A percentile compares a stretch with the other conserved stretches of the same genome.
Evolutionary conservation across 2,113 vertebrate genomes (phyloP).

Genomic region (Salvelinus alpinus): DNA sequence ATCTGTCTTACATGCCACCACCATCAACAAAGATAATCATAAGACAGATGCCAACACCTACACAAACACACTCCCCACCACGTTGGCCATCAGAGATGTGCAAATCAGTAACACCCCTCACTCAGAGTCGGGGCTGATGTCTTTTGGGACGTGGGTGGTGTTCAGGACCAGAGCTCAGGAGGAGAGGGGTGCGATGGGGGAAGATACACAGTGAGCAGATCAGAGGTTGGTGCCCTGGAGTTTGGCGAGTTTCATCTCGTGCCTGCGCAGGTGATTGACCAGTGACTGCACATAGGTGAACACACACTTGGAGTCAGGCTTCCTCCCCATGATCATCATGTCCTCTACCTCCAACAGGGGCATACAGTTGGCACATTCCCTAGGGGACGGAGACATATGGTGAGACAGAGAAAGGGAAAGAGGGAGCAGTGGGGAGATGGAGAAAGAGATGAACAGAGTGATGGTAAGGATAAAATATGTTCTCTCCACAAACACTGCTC

Average conservation of each 20-base stretch:
- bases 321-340: slow-evolving; percentile 99
- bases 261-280: slow-evolving; percentile 94
- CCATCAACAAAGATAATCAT: slow-evolving; percentile 31
- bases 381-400: slow-evolving; percentile 52
- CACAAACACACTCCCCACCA: slow-evolving; percentile 13
- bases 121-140: slow-evolving; percentile 12
- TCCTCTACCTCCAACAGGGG: slow-evolving; percentile 97
- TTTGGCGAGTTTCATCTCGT: slow-evolving; percentile 79
- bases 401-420: not conserved
- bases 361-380: slow-evolving; percentile 89
- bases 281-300: slow-evolving; percentile 99
- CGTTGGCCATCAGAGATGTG: slow-evolving; percentile 38
- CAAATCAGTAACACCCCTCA: slow-evolving; percentile 30
- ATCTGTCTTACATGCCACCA: slow-evolving; percentile 30
- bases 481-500: not conserved
- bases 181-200: not conserved
- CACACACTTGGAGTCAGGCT: slow-evolving; percentile 95
- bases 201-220: slow-evolving; percentile 18
- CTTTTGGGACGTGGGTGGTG: not conserved
- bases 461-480: not conserved
- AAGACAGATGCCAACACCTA: slow-evolving; percentile 35
- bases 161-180: slow-evolving; percentile 12
- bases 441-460: not conserved
- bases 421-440: not conserved
- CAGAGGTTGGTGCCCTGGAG: slow-evolving; percentile 68